These are phyloP conservation scores for Drosophila jambulina DNA, from an alignment of 1,140 invertebrate species.

Conservation along the genomic window DNA sequence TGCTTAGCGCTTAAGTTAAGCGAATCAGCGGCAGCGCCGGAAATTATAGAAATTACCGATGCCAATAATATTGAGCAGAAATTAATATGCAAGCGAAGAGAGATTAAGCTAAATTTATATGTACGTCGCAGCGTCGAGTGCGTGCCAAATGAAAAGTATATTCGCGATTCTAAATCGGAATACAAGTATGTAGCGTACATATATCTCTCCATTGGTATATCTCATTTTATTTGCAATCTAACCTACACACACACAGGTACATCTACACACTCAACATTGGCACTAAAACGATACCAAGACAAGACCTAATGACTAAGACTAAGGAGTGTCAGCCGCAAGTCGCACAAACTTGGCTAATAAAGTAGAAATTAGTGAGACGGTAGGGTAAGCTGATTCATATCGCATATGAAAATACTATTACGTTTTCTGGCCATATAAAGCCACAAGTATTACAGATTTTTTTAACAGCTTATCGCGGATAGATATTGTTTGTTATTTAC, in stretches of 20 bases:
- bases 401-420: slow-evolving; percentile 32
- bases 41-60: slow-evolving; percentile 75
- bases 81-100: slow-evolving; percentile 73
- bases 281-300: slow-evolving; percentile 33
- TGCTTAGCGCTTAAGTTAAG: slow-evolving; percentile 40
- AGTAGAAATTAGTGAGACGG: slow-evolving; percentile 73
- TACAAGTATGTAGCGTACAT: slow-evolving; percentile 6
- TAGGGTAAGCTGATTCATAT: slow-evolving; percentile 38
- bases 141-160: slow-evolving; percentile 69
- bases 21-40: slow-evolving; percentile 58
- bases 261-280: not conserved
- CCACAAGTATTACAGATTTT: slow-evolving; percentile 20
- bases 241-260: slow-evolving; percentile 18
- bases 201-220: slow-evolving; percentile 27
- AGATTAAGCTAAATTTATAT: slow-evolving; percentile 79
- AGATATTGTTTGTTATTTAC: slow-evolving; percentile 7
- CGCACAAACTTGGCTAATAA: slow-evolving; percentile 70
- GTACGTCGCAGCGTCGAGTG: slow-evolving; percentile 68
- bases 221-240: slow-evolving; percentile 50
- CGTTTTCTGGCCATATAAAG: slow-evolving; percentile 4
- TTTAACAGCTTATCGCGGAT: not conserved
- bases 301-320: slow-evolving; percentile 77
- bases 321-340: slow-evolving; percentile 66
- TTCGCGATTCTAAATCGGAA: slow-evolving; percentile 56
- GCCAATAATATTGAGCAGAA: slow-evolving; percentile 75